A percentile compares a stretch with the other conserved stretches of the same genome.
Evolutionary conservation across 2,113 vertebrate species (phyloP).

Genomic region (Hippocampus mohnikei): DNA sequence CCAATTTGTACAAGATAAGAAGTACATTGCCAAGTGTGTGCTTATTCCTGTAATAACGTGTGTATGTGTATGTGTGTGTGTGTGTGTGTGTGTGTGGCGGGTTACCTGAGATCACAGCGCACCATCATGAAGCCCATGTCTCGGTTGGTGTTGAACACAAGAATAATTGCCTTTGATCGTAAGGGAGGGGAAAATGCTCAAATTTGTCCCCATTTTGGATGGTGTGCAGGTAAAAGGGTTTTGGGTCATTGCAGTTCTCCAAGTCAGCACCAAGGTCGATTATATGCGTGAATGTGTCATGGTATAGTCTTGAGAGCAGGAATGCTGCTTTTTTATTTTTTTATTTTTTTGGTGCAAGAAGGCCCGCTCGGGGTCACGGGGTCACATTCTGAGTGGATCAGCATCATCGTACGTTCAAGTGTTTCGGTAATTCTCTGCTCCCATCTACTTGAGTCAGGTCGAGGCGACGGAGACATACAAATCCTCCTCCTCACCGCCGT

Average conservation of each 20-base stretch:
- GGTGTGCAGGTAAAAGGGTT: neutral
- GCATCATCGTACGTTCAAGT: conserved; percentile 55
- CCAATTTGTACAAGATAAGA: no score
- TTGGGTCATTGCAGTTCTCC: conserved; percentile 1
- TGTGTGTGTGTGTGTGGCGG: no score
- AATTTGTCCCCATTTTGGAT: neutral
- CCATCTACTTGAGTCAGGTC: conserved; percentile 43
- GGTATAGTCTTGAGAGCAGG: conserved; percentile 35
- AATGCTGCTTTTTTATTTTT: conserved; percentile 16
- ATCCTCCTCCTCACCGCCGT: conserved; percentile 45
- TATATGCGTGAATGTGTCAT: conserved; percentile 34
- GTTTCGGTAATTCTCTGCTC: conserved; percentile 47
- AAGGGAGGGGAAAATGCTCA: no score
- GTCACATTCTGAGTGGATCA: conserved; percentile 64
- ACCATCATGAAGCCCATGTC: no score
- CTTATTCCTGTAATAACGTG: no score
- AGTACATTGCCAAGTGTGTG: no score
- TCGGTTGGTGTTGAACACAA: no score
- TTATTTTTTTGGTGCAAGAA: conserved; percentile 26
- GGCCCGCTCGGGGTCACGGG: conserved; percentile 45
- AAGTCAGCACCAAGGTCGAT: conserved; percentile 44
- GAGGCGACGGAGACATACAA: conserved; percentile 27
- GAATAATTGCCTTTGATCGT: no score
- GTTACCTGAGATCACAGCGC: no score
- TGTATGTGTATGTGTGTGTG: no score